These are phyloP conservation scores for Tholera decimalis DNA, from an alignment of 2,888 invertebrate species.

Conservation along the genomic window DNA sequence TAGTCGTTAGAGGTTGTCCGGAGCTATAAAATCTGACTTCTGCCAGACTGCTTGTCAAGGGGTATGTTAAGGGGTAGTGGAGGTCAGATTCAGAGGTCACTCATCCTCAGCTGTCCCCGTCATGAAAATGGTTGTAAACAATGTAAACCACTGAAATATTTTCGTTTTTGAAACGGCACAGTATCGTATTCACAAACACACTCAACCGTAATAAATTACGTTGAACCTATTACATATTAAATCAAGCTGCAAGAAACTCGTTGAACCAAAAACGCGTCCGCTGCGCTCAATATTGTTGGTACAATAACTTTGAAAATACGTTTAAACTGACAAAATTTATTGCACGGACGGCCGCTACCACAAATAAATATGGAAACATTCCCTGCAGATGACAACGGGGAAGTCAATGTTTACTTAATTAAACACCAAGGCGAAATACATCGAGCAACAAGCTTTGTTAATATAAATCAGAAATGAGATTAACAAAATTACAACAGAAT, in stretches of 20 bases:
- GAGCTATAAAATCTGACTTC: neutral
- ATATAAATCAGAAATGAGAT: constrained; percentile 67
- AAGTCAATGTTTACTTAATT: constrained; percentile 57
- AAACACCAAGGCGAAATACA: constrained; percentile 54
- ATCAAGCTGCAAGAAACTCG: constrained; percentile 18
- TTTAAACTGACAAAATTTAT: constrained; percentile 39
- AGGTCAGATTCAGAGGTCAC: too few relatives aligned
- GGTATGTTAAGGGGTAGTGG: too few relatives aligned
- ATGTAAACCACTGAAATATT: neutral
- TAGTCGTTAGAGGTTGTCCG: neutral
- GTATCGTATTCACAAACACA: neutral
- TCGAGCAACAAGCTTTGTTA: constrained; percentile 38
- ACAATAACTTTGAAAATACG: constrained; percentile 48
- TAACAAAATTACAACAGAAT: constrained; percentile 67
- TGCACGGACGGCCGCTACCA: constrained; percentile 20
- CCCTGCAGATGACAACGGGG: constrained; percentile 50
- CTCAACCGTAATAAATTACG: neutral
- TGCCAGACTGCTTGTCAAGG: neutral
- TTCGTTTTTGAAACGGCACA: neutral
- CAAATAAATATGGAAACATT: constrained; percentile 53
- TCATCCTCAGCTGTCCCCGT: too few relatives aligned
- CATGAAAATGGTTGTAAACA: neutral
- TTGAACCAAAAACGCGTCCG: constrained; percentile 26
- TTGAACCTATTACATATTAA: neutral
- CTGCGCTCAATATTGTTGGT: constrained; percentile 25